A percentile compares a stretch with the other conserved stretches of the same genome.
Evolutionary conservation across 2,797 vertebrate genomes (phyloP).

Genomic region (Fratercula arctica): DNA sequence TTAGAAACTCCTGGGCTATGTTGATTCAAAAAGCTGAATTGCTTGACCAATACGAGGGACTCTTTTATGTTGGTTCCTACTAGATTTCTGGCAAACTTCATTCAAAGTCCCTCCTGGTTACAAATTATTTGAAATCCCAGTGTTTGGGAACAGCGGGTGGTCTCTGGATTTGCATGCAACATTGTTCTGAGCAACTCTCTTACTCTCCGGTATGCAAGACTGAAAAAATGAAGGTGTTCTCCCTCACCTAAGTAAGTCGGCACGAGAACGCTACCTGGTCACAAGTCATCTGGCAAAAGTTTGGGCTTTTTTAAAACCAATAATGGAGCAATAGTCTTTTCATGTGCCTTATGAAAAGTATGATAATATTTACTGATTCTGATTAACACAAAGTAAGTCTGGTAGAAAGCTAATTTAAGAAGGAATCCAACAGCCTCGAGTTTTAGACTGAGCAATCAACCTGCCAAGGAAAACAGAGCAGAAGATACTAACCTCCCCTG

Average conservation of each 20-base stretch:
- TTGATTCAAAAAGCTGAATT: slow-evolving; percentile 5
- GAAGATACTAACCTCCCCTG: not conserved
- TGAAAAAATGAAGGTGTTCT: not conserved
- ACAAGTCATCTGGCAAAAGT: not conserved
- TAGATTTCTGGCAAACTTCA: slow-evolving; percentile 19
- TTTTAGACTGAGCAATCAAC: not conserved
- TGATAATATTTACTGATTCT: not conserved
- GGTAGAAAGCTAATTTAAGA: not conserved
- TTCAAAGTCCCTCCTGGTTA: not conserved
- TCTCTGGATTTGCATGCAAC: not conserved
- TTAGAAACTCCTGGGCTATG: slow-evolving; percentile 15
- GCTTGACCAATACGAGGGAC: not conserved
- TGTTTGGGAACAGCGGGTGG: not conserved
- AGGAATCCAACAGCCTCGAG: not conserved
- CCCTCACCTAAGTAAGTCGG: not conserved
- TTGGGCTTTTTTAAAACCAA: not conserved
- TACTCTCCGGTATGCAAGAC: not conserved
- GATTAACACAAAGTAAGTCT: not conserved
- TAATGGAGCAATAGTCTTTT: not conserved
- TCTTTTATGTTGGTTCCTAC: not conserved
- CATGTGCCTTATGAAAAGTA: not conserved
- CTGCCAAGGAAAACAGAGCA: not conserved
- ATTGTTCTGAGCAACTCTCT: not conserved
- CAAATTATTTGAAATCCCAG: not conserved
- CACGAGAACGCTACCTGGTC: not conserved